Conservation (phyloP, 2,888 invertebrate genomes). For the Phalera bucephala region DNA sequence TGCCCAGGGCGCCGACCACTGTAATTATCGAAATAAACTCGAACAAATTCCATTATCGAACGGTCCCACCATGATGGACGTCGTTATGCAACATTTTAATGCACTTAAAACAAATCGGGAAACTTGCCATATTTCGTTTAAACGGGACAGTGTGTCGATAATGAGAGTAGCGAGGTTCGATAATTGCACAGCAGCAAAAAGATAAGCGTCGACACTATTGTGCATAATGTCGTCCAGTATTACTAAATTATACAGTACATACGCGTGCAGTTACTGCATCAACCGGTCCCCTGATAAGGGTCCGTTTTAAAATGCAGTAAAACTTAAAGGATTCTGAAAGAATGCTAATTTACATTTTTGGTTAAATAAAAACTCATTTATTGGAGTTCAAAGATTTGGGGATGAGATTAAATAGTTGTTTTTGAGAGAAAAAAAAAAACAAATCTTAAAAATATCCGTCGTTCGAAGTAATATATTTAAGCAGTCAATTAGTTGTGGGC, state of each 20-base stretch:
- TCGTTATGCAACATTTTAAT: conserved; percentile 65
- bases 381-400: too few species aligned
- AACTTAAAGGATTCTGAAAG: conserved; percentile 3
- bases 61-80: conserved; percentile 37
- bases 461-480: too few species aligned
- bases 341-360: background rate
- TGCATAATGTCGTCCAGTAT: conserved; percentile 71
- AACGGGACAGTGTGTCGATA: conserved; percentile 56
- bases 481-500: too few species aligned
- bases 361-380: background rate
- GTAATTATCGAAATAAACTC: conserved; percentile 60
- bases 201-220: conserved; percentile 72
- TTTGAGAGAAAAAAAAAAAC: too few species aligned
- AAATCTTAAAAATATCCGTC: too few species aligned
- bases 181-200: conserved; percentile 69
- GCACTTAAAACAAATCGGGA: conserved; percentile 65
- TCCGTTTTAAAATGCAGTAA: conserved; percentile 9
- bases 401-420: too few species aligned
- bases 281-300: conserved; percentile 41
- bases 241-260: conserved; percentile 67
- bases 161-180: conserved; percentile 54
- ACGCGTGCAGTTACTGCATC: conserved; percentile 21
- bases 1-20: conserved; percentile 30
- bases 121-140: conserved; percentile 43
- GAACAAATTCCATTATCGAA: conserved; percentile 57